Conservation (phyloP, 2,888 invertebrate genomes). For the Zele albiditarsus region DNA sequence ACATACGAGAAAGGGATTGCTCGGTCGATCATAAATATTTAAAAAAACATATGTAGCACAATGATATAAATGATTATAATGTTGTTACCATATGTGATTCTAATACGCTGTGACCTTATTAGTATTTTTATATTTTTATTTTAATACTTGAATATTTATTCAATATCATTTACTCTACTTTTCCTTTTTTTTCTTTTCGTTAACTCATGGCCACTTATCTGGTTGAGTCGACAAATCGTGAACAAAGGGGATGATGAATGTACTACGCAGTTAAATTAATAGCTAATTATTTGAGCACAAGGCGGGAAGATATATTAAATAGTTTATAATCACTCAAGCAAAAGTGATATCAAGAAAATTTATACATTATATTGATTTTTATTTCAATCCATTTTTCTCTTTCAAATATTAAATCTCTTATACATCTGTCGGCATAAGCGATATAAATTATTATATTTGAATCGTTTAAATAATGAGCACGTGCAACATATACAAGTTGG, state of each 20-base stretch:
- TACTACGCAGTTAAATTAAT: neutral
- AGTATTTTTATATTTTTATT: slow-evolving; percentile 18
- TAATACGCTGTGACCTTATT: slow-evolving; percentile 17
- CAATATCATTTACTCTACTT: slow-evolving; percentile 4
- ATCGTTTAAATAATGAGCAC: slow-evolving; percentile 46
- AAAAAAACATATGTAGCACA: neutral
- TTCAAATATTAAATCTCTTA: neutral
- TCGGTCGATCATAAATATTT: neutral
- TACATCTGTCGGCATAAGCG: neutral
- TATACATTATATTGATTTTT: slow-evolving; percentile 22
- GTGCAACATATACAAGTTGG: slow-evolving; percentile 56
- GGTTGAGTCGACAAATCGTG: slow-evolving; percentile 12
- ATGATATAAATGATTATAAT: neutral
- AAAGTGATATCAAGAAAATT: slow-evolving; percentile 33
- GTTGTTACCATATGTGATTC: neutral
- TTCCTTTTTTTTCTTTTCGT: neutral
- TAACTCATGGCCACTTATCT: neutral
- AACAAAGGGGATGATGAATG: slow-evolving; percentile 18
- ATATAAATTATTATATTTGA: slow-evolving; percentile 1
- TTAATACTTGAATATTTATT: slow-evolving; percentile 16
- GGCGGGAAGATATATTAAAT: neutral
- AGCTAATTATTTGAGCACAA: slow-evolving; percentile 5
- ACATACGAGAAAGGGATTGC: neutral
- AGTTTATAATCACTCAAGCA: slow-evolving; percentile 7
- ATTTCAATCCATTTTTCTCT: neutral